Base-by-base conservation (phyloP, 2,888 invertebrate species). In the Apamea monoglypha region DNA sequence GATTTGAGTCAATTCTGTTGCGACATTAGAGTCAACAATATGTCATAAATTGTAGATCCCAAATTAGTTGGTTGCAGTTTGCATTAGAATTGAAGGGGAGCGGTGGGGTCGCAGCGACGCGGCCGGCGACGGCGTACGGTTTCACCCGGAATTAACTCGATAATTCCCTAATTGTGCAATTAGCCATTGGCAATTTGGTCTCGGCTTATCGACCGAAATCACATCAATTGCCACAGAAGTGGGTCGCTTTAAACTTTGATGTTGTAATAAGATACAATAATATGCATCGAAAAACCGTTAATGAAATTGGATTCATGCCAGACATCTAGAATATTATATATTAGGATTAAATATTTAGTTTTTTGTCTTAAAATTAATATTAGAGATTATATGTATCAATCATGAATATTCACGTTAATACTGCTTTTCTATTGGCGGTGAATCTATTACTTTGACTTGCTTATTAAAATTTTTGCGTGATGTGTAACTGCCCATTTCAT, bases 141-240 rank as follows among this genome's bases (percentile, higher is more conserved):
- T 96, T 96, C 96, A 95, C 91, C 94, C 94, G 93, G 94, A 96
- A 96, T 96, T 96, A 96, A 96, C 94, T 95, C 93, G 95, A 95
- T 96, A 96, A 96, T 96, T 92, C 93, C 92, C 93, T 96, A 96
- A 96, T 96, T 95, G 95, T 94, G 92, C 95, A 96, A 96, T 96
- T 96, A 96, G 92, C 93, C 90, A 93, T 92, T 91, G 93, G 91
- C 94, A 95, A 95, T 95, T 96, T 94, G 92, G 93, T 94, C 91
- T 93, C 89, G 89, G 91, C 91, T 94, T 94, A 94, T 93, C 92
- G 92, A 90, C 90, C 86, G 84, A 90, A 89, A 89, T 91, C 90
- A 90, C 91, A 87, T 88, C 86, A 86, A 83, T 87, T 87, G 77
- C 84, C 74, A 21, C 85, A 86, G 82, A 87, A 86, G 88, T 87